These are phyloP conservation scores for Oncorhynchus kisutch DNA, from an alignment of 2,113 vertebrate species.

Conservation along the genomic window DNA sequence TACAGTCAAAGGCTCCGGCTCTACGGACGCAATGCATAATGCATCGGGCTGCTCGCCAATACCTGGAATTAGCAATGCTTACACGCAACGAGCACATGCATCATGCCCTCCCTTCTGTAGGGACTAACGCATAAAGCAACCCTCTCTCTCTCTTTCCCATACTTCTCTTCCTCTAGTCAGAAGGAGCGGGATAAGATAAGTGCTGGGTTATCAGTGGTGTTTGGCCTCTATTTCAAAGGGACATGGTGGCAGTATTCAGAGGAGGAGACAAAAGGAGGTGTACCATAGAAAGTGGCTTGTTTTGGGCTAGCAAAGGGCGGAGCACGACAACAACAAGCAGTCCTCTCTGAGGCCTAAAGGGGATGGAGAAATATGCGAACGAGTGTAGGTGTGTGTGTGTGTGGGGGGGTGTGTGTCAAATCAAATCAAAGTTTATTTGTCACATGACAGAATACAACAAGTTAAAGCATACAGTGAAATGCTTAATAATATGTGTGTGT, in stretches of 20 bases:
- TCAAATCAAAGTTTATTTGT: not conserved
- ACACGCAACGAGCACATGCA: slow-evolving; percentile 49
- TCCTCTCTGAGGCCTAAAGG: slow-evolving; percentile 32
- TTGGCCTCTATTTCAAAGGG: slow-evolving; percentile 58
- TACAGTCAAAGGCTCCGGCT: slow-evolving; percentile 33
- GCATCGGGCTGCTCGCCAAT: slow-evolving; percentile 40
- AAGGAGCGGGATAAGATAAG: slow-evolving; percentile 14
- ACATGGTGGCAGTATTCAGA: slow-evolving; percentile 46
- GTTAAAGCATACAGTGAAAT: too few species aligned
- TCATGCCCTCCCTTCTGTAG: slow-evolving; percentile 12
- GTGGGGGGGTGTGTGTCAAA: slow-evolving; percentile 1
- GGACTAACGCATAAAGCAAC: slow-evolving; percentile 24
- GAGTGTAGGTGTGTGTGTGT: slow-evolving; percentile 10
- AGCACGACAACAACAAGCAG: slow-evolving; percentile 52
- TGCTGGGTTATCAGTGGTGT: slow-evolving; percentile 43
- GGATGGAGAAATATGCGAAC: slow-evolving; percentile 28
- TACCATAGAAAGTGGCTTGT: slow-evolving; percentile 54
- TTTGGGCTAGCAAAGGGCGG: slow-evolving; percentile 49
- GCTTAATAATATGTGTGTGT: too few species aligned
- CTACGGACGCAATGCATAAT: slow-evolving; percentile 62
- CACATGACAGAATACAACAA: slow-evolving; percentile 15
- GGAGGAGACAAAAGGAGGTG: slow-evolving; percentile 25
- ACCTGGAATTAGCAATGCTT: slow-evolving; percentile 56
- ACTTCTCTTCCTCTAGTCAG: slow-evolving; percentile 32
- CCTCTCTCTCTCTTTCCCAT: too few species aligned